Evolutionary conservation across 2,797 vertebrate species (phyloP), one percentile per base, ranked within the genome.

Genomic region (Myripristis jacobus): DNA sequence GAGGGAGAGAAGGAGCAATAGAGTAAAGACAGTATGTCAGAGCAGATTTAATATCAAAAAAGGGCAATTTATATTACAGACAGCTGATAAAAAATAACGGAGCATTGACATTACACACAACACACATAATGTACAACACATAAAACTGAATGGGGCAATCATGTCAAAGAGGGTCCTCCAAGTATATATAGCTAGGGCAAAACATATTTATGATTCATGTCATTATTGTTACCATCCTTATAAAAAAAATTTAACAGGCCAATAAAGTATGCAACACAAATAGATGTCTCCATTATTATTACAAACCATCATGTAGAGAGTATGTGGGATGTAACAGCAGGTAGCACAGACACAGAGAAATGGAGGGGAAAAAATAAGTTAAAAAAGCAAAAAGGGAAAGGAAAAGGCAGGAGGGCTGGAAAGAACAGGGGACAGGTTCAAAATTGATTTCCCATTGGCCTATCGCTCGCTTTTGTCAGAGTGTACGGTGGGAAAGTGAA

Each of bases 11-110:
- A n/a, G n/a, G n/a, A n/a, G n/a, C n/a, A 60, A 46, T 53, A 29
- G 79, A 68, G 22, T 70, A 58, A 75, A 53, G 29, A 9, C 11
- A 54, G 21, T n/a, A n/a, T 22, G 6, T 18, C 50, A 36, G 12
- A 54, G 19, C 25, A 22, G n/a, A 16, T 47, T 71, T 21, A 73
- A 72, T 38, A 31, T 51, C 48, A 19, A 46, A 38, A 60, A 44
- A 55, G 11, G 69, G 47, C 38, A 48, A 69, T 68, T 59, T 73
- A 43, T 65, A 63, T 66, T 54, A 51, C 34, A 69, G 50, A 43
- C 6, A 63, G 57, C 10, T 4, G 38, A 41, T 41, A 13, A 41
- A 41, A 36, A 41, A 41, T 13, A 41, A 41, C 5, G 15, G 4
- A 41, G 15, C 54, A 67, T 34, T n/a, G n/a, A n/a, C n/a, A n/a